phyloP scores from a whole-genome alignment of 2,113 vertebrate species.

The Carlito syrichta region DNA sequence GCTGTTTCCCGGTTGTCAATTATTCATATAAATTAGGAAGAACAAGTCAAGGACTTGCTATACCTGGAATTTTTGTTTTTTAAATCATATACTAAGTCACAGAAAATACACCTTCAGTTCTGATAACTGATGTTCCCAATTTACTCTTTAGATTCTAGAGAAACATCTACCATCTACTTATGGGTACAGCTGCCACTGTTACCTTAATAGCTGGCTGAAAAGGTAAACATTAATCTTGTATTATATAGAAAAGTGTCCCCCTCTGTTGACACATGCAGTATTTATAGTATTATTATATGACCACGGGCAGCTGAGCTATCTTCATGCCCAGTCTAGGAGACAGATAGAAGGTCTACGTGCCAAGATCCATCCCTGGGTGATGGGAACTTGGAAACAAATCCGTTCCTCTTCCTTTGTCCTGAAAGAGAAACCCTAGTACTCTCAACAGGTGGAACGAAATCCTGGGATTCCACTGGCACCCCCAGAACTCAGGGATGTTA shows the following conservation, averaged over 20 bases:
- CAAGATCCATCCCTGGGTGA: not conserved
- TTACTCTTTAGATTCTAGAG: constrained; percentile 15
- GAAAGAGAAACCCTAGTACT: not conserved
- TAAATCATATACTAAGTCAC: not conserved
- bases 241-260: not conserved
- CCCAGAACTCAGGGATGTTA: not conserved
- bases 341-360: not conserved
- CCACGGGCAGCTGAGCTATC: not conserved
- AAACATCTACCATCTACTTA: not conserved
- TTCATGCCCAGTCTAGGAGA: not conserved
- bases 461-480: not conserved
- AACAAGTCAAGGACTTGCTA: not conserved
- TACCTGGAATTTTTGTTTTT: not conserved
- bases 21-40: constrained; percentile 64
- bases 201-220: not conserved
- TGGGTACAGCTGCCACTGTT: not conserved
- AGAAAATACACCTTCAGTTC: constrained; percentile 38
- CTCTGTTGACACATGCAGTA: not conserved
- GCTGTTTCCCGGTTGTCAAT: constrained; percentile 71
- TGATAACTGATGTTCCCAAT: constrained; percentile 20
- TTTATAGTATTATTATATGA: not conserved
- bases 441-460: not conserved
- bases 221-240: not conserved
- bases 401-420: not conserved
- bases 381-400: not conserved